Conservation (phyloP, 2,797 vertebrate species). For the Chaenodraco wilsoni region DNA sequence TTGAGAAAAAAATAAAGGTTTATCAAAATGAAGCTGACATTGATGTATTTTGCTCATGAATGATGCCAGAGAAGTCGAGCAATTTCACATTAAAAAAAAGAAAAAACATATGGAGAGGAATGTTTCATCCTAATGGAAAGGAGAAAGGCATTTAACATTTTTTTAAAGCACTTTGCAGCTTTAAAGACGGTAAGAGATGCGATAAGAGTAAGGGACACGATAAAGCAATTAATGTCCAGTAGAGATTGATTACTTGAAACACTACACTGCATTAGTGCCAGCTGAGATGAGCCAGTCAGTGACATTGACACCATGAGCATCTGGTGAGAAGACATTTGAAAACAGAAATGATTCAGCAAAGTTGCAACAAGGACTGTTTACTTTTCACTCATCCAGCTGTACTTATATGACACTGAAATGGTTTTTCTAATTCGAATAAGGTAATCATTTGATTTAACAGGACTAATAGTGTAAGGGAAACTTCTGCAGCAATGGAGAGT, state of each 20-base stretch:
- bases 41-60: conserved; percentile 6
- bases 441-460: conserved; percentile 21
- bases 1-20: neutral
- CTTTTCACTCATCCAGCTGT: conserved; percentile 16
- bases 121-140: conserved; percentile 11
- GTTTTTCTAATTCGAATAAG: conserved; percentile 18
- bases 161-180: conserved; percentile 44
- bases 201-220: conserved; percentile 47
- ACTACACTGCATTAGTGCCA: conserved; percentile 50
- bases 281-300: conserved; percentile 35
- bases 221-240: conserved; percentile 59
- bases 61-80: conserved; percentile 8
- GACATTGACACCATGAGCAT: conserved; percentile 36
- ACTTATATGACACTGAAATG: neutral
- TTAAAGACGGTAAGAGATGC: conserved; percentile 35
- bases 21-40: conserved; percentile 24
- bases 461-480: neutral
- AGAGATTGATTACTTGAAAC: conserved; percentile 59
- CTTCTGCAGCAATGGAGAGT: too few relatives aligned
- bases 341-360: conserved; percentile 22
- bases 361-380: conserved; percentile 18
- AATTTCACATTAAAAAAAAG: conserved; percentile 22
- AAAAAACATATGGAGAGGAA: conserved; percentile 14
- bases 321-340: conserved; percentile 29
- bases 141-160: neutral